phyloP scores from a whole-genome alignment of 2,797 vertebrate genomes.

The Lagorchestes hirsutus region DNA sequence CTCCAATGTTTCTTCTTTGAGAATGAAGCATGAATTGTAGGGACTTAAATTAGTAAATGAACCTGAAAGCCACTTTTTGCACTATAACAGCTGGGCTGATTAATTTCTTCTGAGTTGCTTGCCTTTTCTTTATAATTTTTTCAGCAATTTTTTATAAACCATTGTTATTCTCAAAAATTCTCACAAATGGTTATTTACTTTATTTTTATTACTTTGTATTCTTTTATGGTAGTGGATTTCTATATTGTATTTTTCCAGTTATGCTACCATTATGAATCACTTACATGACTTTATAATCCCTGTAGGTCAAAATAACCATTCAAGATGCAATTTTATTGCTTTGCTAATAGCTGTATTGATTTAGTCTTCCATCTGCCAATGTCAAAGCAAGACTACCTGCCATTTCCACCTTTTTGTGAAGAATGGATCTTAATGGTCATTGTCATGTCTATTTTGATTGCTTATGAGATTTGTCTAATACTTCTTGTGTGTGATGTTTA shows the following conservation, averaged over 20 bases:
- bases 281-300: not conserved
- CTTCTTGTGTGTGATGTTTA: constrained; percentile 22
- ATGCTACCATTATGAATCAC: not conserved
- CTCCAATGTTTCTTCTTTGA: not conserved
- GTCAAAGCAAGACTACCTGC: not conserved
- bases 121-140: constrained; percentile 6
- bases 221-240: constrained; percentile 14
- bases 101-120: constrained; percentile 21
- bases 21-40: not conserved
- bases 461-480: not conserved
- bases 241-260: not conserved
- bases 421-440: not conserved
- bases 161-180: constrained; percentile 17
- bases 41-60: not conserved
- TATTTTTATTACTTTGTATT: constrained; percentile 7
- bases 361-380: not conserved
- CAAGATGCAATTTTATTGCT: constrained; percentile 8
- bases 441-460: not conserved
- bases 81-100: not conserved
- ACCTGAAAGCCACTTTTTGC: not conserved
- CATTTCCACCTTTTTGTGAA: not conserved
- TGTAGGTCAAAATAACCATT: not conserved
- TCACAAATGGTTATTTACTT: constrained; percentile 20
- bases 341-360: constrained; percentile 13
- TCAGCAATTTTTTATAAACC: constrained; percentile 1